A percentile compares a stretch with the other conserved stretches of the same genome.
phyloP scores from a whole-genome alignment of 2,113 vertebrate genomes.

The Crotalus horridus region DNA sequence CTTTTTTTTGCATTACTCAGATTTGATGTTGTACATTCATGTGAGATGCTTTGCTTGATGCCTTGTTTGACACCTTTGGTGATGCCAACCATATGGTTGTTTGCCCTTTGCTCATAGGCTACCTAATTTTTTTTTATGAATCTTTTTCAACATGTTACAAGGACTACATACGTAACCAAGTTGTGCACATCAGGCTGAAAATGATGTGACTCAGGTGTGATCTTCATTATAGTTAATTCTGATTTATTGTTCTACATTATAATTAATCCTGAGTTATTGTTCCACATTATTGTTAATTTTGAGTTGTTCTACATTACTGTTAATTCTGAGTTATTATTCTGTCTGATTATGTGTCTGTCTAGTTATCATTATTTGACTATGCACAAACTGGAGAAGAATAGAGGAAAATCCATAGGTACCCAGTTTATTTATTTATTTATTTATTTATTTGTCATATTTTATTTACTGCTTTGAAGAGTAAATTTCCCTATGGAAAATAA shows the following conservation, averaged over 20 bases:
- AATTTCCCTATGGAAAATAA: not conserved
- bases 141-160: not conserved
- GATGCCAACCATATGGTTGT: too few species aligned
- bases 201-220: not conserved
- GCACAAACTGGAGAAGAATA: not conserved
- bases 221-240: not conserved
- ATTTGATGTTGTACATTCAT: not conserved
- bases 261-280: not conserved
- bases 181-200: not conserved
- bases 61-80: too few species aligned
- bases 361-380: not conserved
- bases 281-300: not conserved
- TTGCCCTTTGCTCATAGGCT: not conserved
- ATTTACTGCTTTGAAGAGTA: not conserved
- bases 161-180: not conserved
- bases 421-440: not conserved
- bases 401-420: not conserved
- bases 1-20: not conserved
- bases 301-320: not conserved
- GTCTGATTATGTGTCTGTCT: not conserved
- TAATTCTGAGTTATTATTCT: not conserved
- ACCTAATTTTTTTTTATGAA: not conserved
- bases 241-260: not conserved
- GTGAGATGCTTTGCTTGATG: not conserved
- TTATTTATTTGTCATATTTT: not conserved